These are phyloP conservation scores for Catharus bicknelli DNA, from an alignment of 2,113 vertebrate genomes.

Conservation along the genomic window DNA sequence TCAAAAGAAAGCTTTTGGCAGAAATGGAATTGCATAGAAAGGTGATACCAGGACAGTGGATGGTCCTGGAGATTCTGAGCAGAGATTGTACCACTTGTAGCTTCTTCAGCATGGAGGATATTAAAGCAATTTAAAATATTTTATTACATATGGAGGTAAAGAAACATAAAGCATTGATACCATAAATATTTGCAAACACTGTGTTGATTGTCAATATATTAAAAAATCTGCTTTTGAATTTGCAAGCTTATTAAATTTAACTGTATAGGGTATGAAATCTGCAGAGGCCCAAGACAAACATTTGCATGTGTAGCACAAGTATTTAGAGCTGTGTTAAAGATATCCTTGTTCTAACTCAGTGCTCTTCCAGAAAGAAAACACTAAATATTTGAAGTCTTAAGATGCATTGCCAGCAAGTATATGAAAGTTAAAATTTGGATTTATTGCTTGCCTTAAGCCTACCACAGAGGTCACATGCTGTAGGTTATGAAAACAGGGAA, in stretches of 20 bases:
- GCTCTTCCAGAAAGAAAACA: conserved; percentile 4
- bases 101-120: not conserved
- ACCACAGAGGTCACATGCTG: not conserved
- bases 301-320: not conserved
- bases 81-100: not conserved
- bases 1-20: conserved; percentile 56
- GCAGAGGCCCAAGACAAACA: not conserved
- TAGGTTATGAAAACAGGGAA: conserved; percentile 33
- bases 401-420: not conserved
- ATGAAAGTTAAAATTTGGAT: conserved; percentile 12
- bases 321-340: not conserved
- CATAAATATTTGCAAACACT: not conserved
- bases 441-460: conserved; percentile 13
- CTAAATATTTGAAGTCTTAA: not conserved
- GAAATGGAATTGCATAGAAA: conserved; percentile 11
- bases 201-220: not conserved
- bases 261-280: not conserved
- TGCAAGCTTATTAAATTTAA: not conserved
- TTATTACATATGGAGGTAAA: not conserved
- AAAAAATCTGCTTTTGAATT: not conserved
- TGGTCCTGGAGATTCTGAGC: not conserved
- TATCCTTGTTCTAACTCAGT: not conserved
- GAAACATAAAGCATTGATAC: not conserved
- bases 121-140: not conserved
- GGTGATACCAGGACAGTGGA: conserved; percentile 29